Percentiles rank a stretch among this genome's conserved stretches.
phyloP scores from a whole-genome alignment of 2,888 invertebrate species.

The Philopedon plagiatum region DNA sequence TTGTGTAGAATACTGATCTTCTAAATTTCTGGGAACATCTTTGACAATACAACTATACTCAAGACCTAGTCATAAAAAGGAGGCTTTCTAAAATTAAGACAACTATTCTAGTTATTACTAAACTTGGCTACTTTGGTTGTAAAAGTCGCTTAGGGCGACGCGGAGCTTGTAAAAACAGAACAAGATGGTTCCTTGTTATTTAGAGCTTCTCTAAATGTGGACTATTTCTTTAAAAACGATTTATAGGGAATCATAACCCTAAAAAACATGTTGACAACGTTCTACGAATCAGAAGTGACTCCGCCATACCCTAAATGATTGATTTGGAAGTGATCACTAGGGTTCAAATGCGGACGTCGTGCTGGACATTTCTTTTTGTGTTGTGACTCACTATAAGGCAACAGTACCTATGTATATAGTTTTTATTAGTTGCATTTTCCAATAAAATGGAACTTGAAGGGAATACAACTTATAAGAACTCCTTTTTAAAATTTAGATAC shows the following conservation, averaged over 20 bases:
- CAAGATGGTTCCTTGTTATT: conserved; percentile 1
- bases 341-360: no score
- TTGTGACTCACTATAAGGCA: no score
- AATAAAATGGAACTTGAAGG: background rate
- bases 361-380: no score
- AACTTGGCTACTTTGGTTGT: no score
- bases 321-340: no score
- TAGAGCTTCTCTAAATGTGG: background rate
- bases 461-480: background rate
- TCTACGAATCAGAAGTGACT: no score
- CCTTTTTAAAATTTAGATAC: background rate
- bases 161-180: no score
- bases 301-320: no score
- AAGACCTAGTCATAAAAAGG: background rate
- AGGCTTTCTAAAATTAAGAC: background rate
- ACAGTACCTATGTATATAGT: no score
- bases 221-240: background rate
- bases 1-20: conserved; percentile 2
- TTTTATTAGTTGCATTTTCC: background rate
- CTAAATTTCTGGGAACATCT: conserved; percentile 11
- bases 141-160: no score
- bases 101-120: no score
- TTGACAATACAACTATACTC: conserved; percentile 1
- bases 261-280: no score
- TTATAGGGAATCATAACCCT: background rate